Evolutionary conservation across 1,140 invertebrate species (phyloP).

Genomic region (Papilio aristodemus): DNA sequence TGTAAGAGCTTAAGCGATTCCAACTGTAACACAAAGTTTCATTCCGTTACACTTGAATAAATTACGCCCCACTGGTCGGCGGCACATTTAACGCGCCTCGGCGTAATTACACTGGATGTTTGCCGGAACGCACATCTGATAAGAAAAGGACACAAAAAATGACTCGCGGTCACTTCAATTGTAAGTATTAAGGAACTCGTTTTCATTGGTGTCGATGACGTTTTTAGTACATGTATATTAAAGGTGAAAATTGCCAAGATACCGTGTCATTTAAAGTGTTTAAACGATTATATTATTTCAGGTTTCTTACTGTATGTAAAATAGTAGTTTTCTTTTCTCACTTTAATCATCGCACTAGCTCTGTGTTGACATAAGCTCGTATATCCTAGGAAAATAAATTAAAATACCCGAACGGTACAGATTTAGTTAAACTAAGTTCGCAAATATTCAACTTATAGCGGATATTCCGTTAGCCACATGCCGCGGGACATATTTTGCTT

Average conservation of each 20-base stretch:
- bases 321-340: no score
- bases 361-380: neutral
- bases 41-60: conserved; percentile 36
- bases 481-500: conserved; percentile 71
- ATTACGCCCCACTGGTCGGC: conserved; percentile 49
- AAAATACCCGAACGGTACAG: neutral
- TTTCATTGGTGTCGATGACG: conserved; percentile 11
- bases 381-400: neutral
- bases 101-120: conserved; percentile 68
- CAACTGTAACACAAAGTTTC: conserved; percentile 12
- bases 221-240: neutral
- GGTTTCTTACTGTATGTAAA: neutral
- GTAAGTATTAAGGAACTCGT: conserved; percentile 6
- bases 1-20: neutral
- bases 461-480: conserved; percentile 56
- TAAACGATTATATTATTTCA: neutral
- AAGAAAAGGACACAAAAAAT: conserved; percentile 58
- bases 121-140: conserved; percentile 65
- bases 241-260: conserved; percentile 16
- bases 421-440: conserved; percentile 48
- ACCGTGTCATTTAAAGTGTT: neutral
- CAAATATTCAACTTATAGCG: conserved; percentile 54
- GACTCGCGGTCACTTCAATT: conserved; percentile 41
- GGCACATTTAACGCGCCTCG: conserved; percentile 52
- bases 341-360: no score